Evolutionary conservation across 2,797 vertebrate genomes (phyloP).

Genomic region (Coracias cyanogaster): DNA sequence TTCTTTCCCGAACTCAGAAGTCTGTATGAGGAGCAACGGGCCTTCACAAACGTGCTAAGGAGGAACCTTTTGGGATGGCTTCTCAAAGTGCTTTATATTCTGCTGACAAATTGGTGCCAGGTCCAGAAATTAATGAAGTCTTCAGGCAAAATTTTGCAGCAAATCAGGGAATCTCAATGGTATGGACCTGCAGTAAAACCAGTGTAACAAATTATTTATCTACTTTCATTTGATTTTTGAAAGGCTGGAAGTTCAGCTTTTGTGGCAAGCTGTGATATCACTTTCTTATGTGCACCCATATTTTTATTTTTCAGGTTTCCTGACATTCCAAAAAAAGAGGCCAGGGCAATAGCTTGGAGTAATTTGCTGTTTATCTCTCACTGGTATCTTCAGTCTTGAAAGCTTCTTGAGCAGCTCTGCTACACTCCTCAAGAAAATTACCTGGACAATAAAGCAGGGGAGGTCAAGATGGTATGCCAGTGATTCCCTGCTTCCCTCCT

Average conservation of each 20-base stretch:
- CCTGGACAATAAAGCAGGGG: background rate
- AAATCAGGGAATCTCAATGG: background rate
- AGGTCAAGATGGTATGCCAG: background rate
- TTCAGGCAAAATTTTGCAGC: background rate
- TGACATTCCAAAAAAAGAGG: background rate
- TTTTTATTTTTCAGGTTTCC: background rate
- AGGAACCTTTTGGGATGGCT: background rate
- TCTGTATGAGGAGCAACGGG: background rate
- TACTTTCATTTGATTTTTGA: background rate
- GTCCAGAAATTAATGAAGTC: constrained; percentile 5
- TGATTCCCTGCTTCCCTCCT: background rate
- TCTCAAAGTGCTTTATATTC: background rate
- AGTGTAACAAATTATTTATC: background rate
- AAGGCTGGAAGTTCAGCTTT: background rate
- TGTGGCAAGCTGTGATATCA: background rate
- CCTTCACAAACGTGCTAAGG: background rate
- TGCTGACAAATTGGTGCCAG: background rate
- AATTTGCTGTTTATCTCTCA: background rate
- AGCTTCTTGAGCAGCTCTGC: background rate
- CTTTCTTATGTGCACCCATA: background rate
- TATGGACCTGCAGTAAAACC: background rate
- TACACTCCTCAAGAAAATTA: background rate
- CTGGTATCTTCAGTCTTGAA: background rate
- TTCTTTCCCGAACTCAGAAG: background rate
- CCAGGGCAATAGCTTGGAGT: background rate